phyloP scores from a whole-genome alignment of 2,888 invertebrate species.

The Leptinotarsa juncta region DNA sequence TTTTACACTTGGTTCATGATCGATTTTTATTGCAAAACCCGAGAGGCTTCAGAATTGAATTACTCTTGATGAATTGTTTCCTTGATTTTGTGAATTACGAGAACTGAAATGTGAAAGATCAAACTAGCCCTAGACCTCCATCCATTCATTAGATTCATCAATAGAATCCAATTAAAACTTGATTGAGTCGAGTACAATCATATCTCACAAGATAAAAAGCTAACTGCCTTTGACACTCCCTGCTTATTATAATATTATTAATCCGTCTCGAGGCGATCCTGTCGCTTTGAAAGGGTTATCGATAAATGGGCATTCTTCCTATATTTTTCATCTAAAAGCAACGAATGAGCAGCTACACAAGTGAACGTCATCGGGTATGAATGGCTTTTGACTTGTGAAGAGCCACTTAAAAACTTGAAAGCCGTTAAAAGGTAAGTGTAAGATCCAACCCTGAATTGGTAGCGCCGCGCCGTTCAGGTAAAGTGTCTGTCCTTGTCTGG shows the following conservation, averaged over 20 bases:
- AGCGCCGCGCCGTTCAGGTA: conserved; percentile 54
- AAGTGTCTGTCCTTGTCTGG: conserved; percentile 53
- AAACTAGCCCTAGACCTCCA: too few relatives aligned
- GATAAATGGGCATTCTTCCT: conserved; percentile 8
- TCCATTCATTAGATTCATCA: too few relatives aligned
- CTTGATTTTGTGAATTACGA: too few relatives aligned
- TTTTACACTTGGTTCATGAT: conserved; percentile 6
- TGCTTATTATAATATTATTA: too few relatives aligned
- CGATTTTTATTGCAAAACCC: conserved; percentile 7
- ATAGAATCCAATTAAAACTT: too few relatives aligned
- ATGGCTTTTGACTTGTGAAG: conserved; percentile 35
- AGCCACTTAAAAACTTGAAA: conserved; percentile 35
- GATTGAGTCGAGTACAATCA: too few relatives aligned
- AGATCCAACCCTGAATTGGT: conserved; percentile 45
- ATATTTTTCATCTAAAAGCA: conserved; percentile 1
- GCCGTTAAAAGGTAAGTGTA: conserved; percentile 38
- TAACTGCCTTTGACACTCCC: too few relatives aligned
- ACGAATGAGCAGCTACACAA: conserved; percentile 29
- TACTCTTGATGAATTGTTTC: background rate
- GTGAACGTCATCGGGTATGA: conserved; percentile 23
- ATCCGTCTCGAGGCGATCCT: too few relatives aligned
- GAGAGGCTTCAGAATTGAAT: background rate
- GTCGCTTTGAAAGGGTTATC: background rate
- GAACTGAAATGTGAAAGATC: too few relatives aligned
- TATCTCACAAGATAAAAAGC: too few relatives aligned